phyloP scores from a whole-genome alignment of 2,797 vertebrate genomes.

The Phataginus tricuspis region DNA sequence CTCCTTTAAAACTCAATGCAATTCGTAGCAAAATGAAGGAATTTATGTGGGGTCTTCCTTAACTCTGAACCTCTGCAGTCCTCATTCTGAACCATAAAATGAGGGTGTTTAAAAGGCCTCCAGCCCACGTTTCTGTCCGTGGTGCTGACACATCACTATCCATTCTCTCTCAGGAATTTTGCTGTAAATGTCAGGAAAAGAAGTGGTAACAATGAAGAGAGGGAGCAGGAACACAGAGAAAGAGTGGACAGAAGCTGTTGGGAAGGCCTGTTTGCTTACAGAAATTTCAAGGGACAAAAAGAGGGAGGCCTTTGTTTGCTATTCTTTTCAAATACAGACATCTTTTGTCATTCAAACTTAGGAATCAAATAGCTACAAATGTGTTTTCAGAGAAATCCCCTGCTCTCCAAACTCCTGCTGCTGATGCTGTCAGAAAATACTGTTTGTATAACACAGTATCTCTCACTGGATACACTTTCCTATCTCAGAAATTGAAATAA shows the following conservation, averaged over 20 bases:
- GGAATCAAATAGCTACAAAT: slow-evolving; percentile 3
- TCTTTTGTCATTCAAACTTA: slow-evolving; percentile 52
- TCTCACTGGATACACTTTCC: slow-evolving; percentile 21
- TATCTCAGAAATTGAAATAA: slow-evolving; percentile 38
- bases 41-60: not conserved
- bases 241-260: not conserved
- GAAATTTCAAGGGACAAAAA: slow-evolving; percentile 13
- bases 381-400: slow-evolving; percentile 44
- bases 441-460: not conserved
- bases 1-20: not conserved
- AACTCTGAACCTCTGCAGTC: not conserved
- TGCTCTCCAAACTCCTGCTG: not conserved
- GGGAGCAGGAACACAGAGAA: not conserved
- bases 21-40: not conserved
- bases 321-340: slow-evolving; percentile 51
- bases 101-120: not conserved
- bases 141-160: slow-evolving; percentile 12
- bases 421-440: slow-evolving; percentile 14
- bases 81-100: not conserved
- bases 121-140: not conserved
- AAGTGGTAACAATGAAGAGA: not conserved
- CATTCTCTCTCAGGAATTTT: not conserved
- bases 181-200: not conserved
- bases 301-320: not conserved
- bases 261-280: not conserved